phyloP scores from a whole-genome alignment of 2,113 vertebrate genomes.

The Dascyllus trimaculatus region DNA sequence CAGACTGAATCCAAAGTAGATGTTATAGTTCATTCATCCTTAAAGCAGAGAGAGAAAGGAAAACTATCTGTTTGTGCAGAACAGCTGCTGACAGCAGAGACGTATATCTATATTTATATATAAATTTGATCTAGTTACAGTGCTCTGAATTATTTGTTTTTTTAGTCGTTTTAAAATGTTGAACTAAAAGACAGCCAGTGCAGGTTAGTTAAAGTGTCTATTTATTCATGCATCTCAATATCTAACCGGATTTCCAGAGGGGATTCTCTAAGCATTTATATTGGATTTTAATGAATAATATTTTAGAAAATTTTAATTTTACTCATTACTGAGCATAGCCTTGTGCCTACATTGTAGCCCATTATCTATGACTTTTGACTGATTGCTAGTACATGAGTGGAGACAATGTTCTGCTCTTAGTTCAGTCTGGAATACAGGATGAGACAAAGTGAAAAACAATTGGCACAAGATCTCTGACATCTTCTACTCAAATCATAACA shows the following conservation, averaged over 20 bases:
- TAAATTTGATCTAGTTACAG: no score
- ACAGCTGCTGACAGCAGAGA: no score
- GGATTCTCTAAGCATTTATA: background rate
- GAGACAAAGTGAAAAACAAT: background rate
- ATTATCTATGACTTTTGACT: background rate
- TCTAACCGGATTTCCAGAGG: background rate
- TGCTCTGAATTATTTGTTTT: background rate
- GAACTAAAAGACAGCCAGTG: background rate
- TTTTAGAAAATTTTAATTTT: background rate
- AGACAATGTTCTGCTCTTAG: slow-evolving; percentile 1
- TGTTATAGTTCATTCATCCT: no score
- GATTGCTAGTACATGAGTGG: background rate
- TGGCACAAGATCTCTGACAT: background rate
- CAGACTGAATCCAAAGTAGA: background rate
- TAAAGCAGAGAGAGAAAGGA: no score
- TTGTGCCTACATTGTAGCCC: background rate
- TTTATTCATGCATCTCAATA: background rate
- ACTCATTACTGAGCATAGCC: background rate
- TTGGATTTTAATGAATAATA: background rate
- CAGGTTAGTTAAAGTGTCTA: background rate
- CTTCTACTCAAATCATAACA: no score
- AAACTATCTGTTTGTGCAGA: no score
- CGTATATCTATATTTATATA: no score
- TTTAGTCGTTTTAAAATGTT: background rate
- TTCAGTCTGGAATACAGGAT: background rate